Evolutionary conservation across 2,888 invertebrate genomes (phyloP), one percentile per base, ranked within the genome.

Genomic region (Meandrusa payeni): DNA sequence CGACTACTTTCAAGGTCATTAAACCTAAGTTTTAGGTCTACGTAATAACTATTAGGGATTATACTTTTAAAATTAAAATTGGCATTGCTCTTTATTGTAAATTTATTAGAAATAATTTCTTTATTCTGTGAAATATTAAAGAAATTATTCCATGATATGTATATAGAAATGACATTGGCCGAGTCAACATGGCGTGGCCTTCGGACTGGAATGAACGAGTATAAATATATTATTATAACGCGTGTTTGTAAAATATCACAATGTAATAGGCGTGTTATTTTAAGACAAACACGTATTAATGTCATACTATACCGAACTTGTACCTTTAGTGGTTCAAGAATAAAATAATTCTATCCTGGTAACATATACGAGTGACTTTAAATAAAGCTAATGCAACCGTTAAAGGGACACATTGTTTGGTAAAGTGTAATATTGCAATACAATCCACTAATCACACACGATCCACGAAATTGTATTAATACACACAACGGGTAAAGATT

Each of bases 101-200:
- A 17, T 31, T 31, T 6, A 6, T 31, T 19, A 15, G 7, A 6
- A 19, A 32, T 10, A 10, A 4, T 15, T 6, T 10, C 11, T 26
- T 9, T 7, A 24, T 5, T 7, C 15, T 31, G 1, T 32, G 5
- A 9, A 26, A 46, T 19, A 26, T 31, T 31, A 20, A 4, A 32
- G 38, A 39, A 47, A 40, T 12, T 40, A 36, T 10, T 28, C 29
- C 22, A 41, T 13, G 32, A 47, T 28, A 41, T 40, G 34, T 42
- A 33, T 34, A 48, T 46, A 34, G 41, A 52, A 42, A 55, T 57
- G 55, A 55, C 55, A 56, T 58, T 56, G 52, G 50, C 48, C 40
- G 51, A 53, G 49, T 49, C 54, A 51, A 56, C 50, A 51, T 49
- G 48, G 36, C 44, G 48, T 50, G 59, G 55, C 61, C 61, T 59